Evolutionary conservation across 2,888 invertebrate species (phyloP).

Genomic region (Nudaria mundana): DNA sequence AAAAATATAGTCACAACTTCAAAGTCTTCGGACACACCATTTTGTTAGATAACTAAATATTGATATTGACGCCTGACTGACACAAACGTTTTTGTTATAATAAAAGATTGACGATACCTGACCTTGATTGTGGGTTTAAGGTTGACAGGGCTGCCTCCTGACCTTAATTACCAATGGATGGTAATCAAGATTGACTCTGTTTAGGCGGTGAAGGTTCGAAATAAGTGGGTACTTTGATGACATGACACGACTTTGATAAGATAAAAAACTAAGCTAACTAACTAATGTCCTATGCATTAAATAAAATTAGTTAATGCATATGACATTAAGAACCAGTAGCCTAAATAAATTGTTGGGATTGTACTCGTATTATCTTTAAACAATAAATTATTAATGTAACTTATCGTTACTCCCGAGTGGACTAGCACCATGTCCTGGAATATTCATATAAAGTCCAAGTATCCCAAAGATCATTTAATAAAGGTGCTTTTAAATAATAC

Average conservation of each 20-base stretch:
- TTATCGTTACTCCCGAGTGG: too few relatives aligned
- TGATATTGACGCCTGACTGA: conserved; percentile 26
- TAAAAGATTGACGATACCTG: conserved; percentile 12
- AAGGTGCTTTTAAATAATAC: too few relatives aligned
- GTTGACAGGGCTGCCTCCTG: conserved; percentile 18
- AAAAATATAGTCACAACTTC: conserved; percentile 7
- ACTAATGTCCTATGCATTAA: too few relatives aligned
- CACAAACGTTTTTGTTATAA: conserved; percentile 20
- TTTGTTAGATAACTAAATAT: conserved; percentile 19
- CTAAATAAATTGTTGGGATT: too few relatives aligned
- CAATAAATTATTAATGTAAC: too few relatives aligned
- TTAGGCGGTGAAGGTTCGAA: conserved; percentile 1
- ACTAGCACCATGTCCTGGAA: too few relatives aligned
- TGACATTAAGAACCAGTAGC: too few relatives aligned
- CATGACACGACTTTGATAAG: not conserved
- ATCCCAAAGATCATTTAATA: too few relatives aligned
- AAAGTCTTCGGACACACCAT: not conserved
- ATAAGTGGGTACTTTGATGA: not conserved
- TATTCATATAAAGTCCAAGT: too few relatives aligned
- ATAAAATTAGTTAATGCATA: too few relatives aligned
- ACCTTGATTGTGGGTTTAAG: conserved; percentile 11
- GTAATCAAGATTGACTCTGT: conserved; percentile 1
- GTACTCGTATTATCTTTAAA: too few relatives aligned
- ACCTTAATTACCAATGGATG: conserved; percentile 16
- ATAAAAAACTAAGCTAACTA: too few relatives aligned